A percentile compares a stretch with the other conserved stretches of the same genome.
Conservation (phyloP, 2,113 vertebrate species). For the Planiliza haematocheilus region DNA sequence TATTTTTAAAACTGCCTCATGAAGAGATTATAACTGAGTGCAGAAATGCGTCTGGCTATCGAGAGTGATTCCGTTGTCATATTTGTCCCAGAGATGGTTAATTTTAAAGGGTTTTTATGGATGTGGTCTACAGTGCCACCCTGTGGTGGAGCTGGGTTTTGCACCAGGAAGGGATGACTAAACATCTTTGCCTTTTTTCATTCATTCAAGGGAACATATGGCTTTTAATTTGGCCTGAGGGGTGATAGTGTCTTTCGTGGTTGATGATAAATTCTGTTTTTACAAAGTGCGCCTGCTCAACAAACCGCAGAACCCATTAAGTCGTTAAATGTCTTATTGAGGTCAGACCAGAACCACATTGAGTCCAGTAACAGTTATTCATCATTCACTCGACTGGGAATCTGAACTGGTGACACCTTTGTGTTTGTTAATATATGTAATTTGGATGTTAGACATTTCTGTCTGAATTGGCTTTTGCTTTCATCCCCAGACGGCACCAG, state of each 20-base stretch:
- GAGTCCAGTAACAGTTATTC: not conserved
- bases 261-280: conserved; percentile 8
- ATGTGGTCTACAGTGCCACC: conserved; percentile 55
- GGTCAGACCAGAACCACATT: not conserved
- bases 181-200: conserved; percentile 2
- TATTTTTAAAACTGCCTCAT: conserved; percentile 17
- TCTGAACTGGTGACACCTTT: too few species aligned
- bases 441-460: not conserved
- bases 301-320: conserved; percentile 15
- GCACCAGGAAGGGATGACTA: not conserved
- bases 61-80: not conserved
- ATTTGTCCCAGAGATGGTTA: not conserved
- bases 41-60: conserved; percentile 5
- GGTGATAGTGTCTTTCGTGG: conserved; percentile 1
- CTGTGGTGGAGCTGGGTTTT: conserved; percentile 52
- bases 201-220: conserved; percentile 3
- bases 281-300: not conserved
- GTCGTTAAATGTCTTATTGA: not conserved
- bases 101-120: not conserved
- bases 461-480: conserved; percentile 12
- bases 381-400: not conserved
- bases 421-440: not conserved
- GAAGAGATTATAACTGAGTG: conserved; percentile 4
- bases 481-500: conserved; percentile 89
- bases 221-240: conserved; percentile 4